Evolutionary conservation across 2,797 vertebrate species (phyloP), one percentile per base, ranked within the genome.

Genomic region (Falco novaeseelandiae): DNA sequence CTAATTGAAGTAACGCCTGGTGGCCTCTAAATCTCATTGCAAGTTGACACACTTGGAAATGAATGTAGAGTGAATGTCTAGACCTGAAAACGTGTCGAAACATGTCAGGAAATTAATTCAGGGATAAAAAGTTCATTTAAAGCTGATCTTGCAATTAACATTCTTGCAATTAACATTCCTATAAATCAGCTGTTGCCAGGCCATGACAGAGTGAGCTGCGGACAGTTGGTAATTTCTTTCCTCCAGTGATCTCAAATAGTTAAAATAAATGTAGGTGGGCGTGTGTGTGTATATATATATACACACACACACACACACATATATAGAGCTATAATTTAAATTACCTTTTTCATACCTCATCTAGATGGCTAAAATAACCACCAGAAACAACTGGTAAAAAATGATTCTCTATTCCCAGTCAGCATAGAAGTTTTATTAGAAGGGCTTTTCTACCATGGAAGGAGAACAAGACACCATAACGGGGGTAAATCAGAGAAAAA

Each of bases 61-160:
- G 73, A 96, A 89, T 66, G 90, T 87, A 13, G 88, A 97, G 88
- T 40, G 72, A 87, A 94, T 29, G 93, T 93, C 95, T 91, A 93
- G 77, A 96, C 86, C 89, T 87, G 93, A 95, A 95, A 96, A 93
- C 54, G 74, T 91, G 96, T 92, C 91, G 94, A 94, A 95, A 85
- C 90, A 72, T 65, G 92, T 89, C 96, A 94, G 89, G 96, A 97
- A 97, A 96, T 93, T 96, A 97, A 97, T 96, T 32, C 76, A 29
- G 78, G 96, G 95, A 95, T 89, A 93, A 96, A 95, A 88, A 95
- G 95, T 93, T 96, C 96, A 94, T 97, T 96, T 97, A 96, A 97
- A 97, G 91, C 90, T 93, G 94, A 96, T 96, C 96, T 96, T 88
- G 66, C 81, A 96, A 97, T 97, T 97, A 96, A 97, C 84, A 90